Conservation (phyloP, 2,797 vertebrate species). For the Spinibarbus caldwelli region DNA sequence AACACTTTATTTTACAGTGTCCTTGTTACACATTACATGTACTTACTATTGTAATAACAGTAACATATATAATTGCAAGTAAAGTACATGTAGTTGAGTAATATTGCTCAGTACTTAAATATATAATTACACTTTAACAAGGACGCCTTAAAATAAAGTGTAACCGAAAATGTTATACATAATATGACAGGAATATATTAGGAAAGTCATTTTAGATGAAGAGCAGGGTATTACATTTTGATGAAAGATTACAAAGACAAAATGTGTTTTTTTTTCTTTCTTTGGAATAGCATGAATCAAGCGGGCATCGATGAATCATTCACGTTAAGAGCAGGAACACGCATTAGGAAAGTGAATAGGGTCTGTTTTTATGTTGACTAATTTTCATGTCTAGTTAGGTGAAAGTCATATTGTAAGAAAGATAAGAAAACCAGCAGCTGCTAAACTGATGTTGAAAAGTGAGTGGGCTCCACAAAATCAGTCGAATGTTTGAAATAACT, state of each 20-base stretch:
- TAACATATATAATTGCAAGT: too few species aligned
- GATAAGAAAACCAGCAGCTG: not conserved
- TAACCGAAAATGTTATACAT: too few species aligned
- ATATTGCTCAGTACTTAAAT: too few species aligned
- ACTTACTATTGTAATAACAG: too few species aligned
- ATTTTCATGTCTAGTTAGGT: not conserved
- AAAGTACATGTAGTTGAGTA: too few species aligned
- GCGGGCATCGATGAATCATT: not conserved
- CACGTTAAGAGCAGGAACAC: not conserved
- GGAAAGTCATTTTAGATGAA: not conserved
- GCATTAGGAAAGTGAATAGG: not conserved
- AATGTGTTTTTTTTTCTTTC: not conserved
- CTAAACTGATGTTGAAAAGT: slow-evolving; percentile 6
- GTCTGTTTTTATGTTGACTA: not conserved
- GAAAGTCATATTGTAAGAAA: not conserved
- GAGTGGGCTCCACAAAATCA: not conserved
- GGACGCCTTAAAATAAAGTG: not conserved
- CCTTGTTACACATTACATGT: too few species aligned
- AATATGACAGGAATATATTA: too few species aligned
- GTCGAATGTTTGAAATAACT: too few species aligned
- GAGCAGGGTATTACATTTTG: not conserved
- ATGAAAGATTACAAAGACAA: not conserved
- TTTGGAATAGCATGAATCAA: not conserved
- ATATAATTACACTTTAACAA: too few species aligned
- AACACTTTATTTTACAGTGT: too few species aligned